Percentiles rank a stretch among this genome's conserved stretches.
Conservation (phyloP, 2,888 invertebrate species). For the Priocnemis perturbator region DNA sequence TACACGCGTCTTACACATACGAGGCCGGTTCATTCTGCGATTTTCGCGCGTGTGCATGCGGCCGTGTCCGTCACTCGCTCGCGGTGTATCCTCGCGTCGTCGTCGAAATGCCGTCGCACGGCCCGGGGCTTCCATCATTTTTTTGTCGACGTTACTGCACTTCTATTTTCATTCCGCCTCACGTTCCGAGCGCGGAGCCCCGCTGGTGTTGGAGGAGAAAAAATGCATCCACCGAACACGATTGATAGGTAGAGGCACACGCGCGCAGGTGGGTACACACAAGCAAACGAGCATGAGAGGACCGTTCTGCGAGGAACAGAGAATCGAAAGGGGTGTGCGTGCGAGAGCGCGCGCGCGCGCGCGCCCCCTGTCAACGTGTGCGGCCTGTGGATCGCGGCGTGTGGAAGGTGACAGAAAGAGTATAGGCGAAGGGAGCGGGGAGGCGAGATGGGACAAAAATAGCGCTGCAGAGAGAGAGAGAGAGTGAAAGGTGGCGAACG, state of each 20-base stretch:
- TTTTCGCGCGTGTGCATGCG: constrained; percentile 5
- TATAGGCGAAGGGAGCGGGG: constrained; percentile 2
- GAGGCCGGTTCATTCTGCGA: constrained; percentile 5
- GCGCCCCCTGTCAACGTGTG: constrained; percentile 8
- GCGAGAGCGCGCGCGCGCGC: not conserved
- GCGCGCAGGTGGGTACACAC: constrained; percentile 13
- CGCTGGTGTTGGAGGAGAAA: constrained; percentile 58
- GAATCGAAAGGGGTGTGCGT: not conserved
- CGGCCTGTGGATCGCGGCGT: constrained; percentile 9
- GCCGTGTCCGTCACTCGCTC: constrained; percentile 12
- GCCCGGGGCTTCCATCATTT: constrained; percentile 66
- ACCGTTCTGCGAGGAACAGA: not conserved
- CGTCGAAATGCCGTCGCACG: constrained; percentile 61
- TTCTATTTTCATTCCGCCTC: constrained; percentile 71
- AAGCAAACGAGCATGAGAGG: not conserved
- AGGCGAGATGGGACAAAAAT: constrained; percentile 10
- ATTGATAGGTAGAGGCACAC: constrained; percentile 62
- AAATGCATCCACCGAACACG: constrained; percentile 65
- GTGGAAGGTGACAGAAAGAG: constrained; percentile 18
- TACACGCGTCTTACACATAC: not conserved
- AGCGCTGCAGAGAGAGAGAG: constrained; percentile 9
- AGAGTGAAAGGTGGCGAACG: constrained; percentile 18
- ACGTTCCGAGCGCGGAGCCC: constrained; percentile 59
- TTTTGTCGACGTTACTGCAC: constrained; percentile 67
- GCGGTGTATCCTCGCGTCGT: constrained; percentile 44